Evolutionary conservation across 2,888 invertebrate species (phyloP), one percentile per base, ranked within the genome.

Genomic region (Danaus chrysippus): DNA sequence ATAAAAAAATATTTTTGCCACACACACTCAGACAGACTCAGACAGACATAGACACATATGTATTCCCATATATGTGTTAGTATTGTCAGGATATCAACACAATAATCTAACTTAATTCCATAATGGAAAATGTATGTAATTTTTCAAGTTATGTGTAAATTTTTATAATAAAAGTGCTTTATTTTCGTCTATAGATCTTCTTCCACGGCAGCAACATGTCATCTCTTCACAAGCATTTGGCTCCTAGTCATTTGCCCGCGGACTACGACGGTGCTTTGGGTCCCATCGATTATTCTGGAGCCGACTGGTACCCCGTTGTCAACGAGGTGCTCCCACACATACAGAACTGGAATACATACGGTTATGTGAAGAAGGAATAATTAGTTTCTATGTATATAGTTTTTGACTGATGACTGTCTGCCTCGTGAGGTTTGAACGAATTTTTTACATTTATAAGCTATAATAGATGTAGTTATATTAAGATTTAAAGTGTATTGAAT

Each of bases 191-290:
- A 1, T 86, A 96, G 94, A 94, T 96, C 87, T 94, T 93, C 87
- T 96, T 96, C 93, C 96, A 97, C 81, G 96, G 96, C 12, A 92
- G 91, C 63, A 95, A 96, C 77, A 96, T 96, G 95, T 76, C 92
- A 42, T 94, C 94, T 0, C 92, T 97, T 5, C 96, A 97, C 78
- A 93, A 94, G 77, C 92, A 94, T 82, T 80, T 97, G 71, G 90
- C 91, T 0, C 93, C 95, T 0, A 91, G 92, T 42, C 92, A 93
- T 76, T 81, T 97, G 69, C 96, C 96, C 0, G 88, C 92, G 52
- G 94, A 96, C 84, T 97, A 96, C 79, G 96, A 93, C 65, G 97
- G 97, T 42, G 85, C 92, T 58, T 80, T 94, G 49, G 95, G 95
- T 0, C 92, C 93, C 75, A 95, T 96, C 64, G 92, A 96, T 84